Base-by-base conservation (phyloP, 2,113 vertebrate genomes). In the Rhegmatorhina hoffmannsi region DNA sequence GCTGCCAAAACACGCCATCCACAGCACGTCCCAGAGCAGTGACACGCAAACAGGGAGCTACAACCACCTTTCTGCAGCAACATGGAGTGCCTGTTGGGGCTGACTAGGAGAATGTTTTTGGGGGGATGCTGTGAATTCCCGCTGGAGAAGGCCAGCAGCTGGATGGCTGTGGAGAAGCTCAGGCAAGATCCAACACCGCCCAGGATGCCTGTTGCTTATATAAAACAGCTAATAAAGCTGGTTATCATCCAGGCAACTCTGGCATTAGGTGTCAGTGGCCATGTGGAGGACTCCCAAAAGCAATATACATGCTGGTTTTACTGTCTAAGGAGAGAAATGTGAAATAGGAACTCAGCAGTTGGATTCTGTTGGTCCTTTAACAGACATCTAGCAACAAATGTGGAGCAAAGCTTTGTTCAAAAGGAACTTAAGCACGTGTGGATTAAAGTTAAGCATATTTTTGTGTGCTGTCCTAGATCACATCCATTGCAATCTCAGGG, bases 401-500 rank as follows among this genome's bases (percentile, higher is more conserved):
- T 34, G n/a, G 43, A 88, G 34, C n/a, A 92, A 85, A 87, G 60
- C 63, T 91, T 29, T 59, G 63, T 70, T 88, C 93, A 90, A 94
- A 96, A 72, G 79, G 29, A 47, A 72, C 47, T 94, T 92, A 92
- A 86, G 75, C 47, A 81, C 7, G 1, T 72, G 33, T 70, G 74
- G 86, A 94, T 96, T 96, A 94, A 95, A 90, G 50, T 74, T 88
- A 95, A 95, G 79, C 43, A 34, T 52, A 7, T 84, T 55, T 96
- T 95, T 90, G 68, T 66, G 55, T 23, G 38, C 90, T 88, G 67
- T 68, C 64, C 85, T 75, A 86, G 55, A 90, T 86, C 68, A 77
- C 13, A 89, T 29, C 77, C 74, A 46, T 46, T 93, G 46, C 55
- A 74, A 78, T 92, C 73, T 86, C 83, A 53, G 60, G 34, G 72